Conservation (phyloP, 2,888 invertebrate genomes). For the Heliconius hortense region DNA sequence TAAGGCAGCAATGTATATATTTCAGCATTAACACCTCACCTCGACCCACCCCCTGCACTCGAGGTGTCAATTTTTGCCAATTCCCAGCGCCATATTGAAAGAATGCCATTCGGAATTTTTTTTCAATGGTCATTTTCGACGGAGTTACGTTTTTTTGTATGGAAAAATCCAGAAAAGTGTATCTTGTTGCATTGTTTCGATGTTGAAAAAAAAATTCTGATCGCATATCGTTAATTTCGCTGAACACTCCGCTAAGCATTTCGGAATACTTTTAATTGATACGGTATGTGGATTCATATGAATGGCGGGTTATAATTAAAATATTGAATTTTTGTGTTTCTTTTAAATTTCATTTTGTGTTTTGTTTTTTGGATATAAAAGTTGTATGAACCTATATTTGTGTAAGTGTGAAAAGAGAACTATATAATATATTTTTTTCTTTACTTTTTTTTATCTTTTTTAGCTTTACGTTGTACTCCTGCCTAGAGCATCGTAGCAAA, state of each 20-base stretch:
- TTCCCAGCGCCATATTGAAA: slow-evolving; percentile 52
- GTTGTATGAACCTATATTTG: background rate
- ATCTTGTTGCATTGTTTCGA: slow-evolving; percentile 30
- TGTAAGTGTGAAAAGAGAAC: too few species aligned
- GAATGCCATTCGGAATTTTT: slow-evolving; percentile 42
- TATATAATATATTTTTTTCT: background rate
- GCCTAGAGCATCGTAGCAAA: too few species aligned
- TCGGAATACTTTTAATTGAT: slow-evolving; percentile 15
- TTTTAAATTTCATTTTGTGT: background rate
- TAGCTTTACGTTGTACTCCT: background rate
- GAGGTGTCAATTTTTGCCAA: slow-evolving; percentile 56
- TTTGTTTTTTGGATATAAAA: background rate
- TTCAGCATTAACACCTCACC: background rate
- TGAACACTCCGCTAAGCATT: slow-evolving; percentile 19
- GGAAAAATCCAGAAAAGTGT: slow-evolving; percentile 30
- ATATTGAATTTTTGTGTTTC: slow-evolving; percentile 1
- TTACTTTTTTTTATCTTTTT: background rate
- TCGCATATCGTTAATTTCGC: slow-evolving; percentile 28
- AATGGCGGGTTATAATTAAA: background rate
- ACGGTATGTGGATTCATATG: background rate
- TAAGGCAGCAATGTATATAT: slow-evolving; percentile 18
- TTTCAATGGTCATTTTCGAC: slow-evolving; percentile 39
- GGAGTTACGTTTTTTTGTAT: slow-evolving; percentile 44
- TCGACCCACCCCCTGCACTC: slow-evolving; percentile 8
- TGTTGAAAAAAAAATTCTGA: background rate